Base-by-base conservation (phyloP, 1,140 invertebrate species). In the Theocolax elegans region DNA sequence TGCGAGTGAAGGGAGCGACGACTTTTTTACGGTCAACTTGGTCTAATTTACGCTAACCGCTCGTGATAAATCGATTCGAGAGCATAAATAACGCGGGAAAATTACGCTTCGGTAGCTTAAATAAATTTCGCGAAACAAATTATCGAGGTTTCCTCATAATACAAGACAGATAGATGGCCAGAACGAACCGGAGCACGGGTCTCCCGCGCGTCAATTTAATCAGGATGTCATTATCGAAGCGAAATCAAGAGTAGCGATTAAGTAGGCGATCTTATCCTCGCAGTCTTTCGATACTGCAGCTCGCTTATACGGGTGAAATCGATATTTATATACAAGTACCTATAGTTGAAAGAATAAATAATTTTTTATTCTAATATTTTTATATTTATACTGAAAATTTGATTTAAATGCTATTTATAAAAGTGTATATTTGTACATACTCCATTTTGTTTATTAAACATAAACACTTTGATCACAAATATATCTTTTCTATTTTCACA, bases 121-220 rank as follows among this genome's bases (percentile, higher is more conserved):
- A 49, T 63, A 46, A 63, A 63, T 46, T 63, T 63, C n/a, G 12
- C n/a, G 15, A 35, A 35, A 19, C 42, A 56, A 58, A 67, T 67
- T 66, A 40, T 56, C 31, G 27, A 67, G 54, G 21, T 65, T 54
- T 65, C 15, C 46, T 63, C 29, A 49, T 51, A 49, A 51, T 17
- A 29, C n/a, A 23, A 49, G 42, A 17, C 15, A 29, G 42, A 10
- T 15, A 1, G 27, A 31, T 56, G 53, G 27, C 7, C 7, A 46
- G 3, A 10, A 4, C n/a, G 4, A 4, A 56, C 12, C 29, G 51
- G 7, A 23, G 19, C 38, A 27, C 56, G 38, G 44, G n/a, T n/a
- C n/a, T n/a, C n/a, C 21, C 19, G 31, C 31, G 31, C 35, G 35
- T n/a, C 35, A 66, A 66, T 66, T 66, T 66, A 53, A 66, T 66